Base-by-base conservation (phyloP, 2,797 vertebrate genomes). In the Pipistrellus pygmaeus region DNA sequence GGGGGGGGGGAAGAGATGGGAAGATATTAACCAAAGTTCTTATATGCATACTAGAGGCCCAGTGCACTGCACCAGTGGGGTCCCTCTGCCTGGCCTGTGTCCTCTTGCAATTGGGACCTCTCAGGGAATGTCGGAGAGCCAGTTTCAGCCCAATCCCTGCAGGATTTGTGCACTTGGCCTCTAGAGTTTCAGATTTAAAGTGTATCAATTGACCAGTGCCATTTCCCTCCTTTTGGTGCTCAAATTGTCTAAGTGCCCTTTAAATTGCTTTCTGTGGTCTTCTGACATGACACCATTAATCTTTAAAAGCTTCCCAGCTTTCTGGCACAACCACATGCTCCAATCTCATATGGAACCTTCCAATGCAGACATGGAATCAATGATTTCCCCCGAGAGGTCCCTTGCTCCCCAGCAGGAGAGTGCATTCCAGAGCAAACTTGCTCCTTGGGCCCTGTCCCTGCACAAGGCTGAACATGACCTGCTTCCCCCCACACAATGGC, bases 201-300 rank as follows among this genome's bases (percentile, higher is more conserved):
- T 60, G 21, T 93, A 77, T 88, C 81, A 82, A 10, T 80, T 80
- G 85, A 92, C 69, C 60, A 84, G 25, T 80, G 69, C 46, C 60
- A 88, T 93, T 93, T 88, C 90, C 85, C 73, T 92, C 32, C 38
- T 90, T 93, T 90, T 55, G 86, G 89, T 71, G 32, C 30, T 91
- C 88, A 55, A 51, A 88, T 78, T 95, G 81, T 92, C 76, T 95
- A 84, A 83, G 80, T 53, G 60, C 51, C 53, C 75, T 88, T 94
- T 95, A 94, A 95, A 95, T 95, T 83, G 88, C 55, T 90, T 95
- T 78, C 93, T 83, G 88, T 78, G 85, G 85, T 88, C 90, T 92
- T 94, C 73, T 92, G 88, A 92, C 90, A 95, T 55, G 73, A 77
- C 51, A 41, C 66, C 77, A 90, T 94, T 91, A 64, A 96, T 96